phyloP scores from a whole-genome alignment of 2,797 vertebrate genomes.

The Gymnothorax javanicus region DNA sequence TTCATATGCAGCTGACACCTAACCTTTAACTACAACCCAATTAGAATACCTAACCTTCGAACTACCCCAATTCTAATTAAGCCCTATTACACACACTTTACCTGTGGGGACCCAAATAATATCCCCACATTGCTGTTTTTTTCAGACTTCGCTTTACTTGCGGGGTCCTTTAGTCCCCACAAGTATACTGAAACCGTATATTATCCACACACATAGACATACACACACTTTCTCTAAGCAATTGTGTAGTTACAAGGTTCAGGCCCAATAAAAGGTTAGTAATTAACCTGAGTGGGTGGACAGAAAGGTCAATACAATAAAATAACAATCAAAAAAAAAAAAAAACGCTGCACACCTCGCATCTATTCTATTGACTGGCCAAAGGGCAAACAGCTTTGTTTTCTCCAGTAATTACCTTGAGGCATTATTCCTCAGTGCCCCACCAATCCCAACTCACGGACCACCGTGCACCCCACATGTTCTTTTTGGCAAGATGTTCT shows the following conservation, averaged over 20 bases:
- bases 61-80: no score
- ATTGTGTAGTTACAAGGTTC: not conserved
- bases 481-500: not conserved
- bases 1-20: not conserved
- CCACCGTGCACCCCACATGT: constrained; percentile 8
- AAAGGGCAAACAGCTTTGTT: constrained; percentile 26
- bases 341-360: not conserved
- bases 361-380: constrained; percentile 27
- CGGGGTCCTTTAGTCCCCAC: no score
- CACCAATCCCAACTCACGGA: constrained; percentile 19
- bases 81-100: no score
- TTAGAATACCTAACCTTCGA: no score
- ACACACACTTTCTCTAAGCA: constrained; percentile 15
- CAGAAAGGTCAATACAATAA: constrained; percentile 22
- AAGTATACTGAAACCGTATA: not conserved
- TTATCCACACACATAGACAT: not conserved
- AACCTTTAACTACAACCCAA: no score
- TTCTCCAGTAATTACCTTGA: constrained; percentile 30
- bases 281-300: constrained; percentile 21
- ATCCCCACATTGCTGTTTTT: no score
- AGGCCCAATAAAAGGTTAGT: constrained; percentile 30
- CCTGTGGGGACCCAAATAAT: no score
- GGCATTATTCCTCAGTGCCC: constrained; percentile 15
- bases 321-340: constrained; percentile 18
- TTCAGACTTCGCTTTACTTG: no score